A percentile compares a stretch with the other conserved stretches of the same genome.
These are phyloP conservation scores for Pseudomyrmex dendroicus DNA, from an alignment of 1,140 invertebrate genomes.

Conservation along the genomic window DNA sequence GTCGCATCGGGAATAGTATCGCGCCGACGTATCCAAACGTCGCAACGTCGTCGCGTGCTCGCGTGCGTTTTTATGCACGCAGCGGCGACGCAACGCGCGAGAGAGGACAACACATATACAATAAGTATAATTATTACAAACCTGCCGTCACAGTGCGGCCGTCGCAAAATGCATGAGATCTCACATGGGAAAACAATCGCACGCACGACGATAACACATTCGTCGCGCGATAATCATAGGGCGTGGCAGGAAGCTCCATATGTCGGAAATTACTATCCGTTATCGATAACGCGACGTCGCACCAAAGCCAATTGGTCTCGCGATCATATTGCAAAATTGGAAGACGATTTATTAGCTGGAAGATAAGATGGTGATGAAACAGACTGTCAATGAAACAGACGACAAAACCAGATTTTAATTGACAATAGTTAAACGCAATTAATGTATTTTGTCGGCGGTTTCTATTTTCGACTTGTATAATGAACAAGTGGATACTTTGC, in stretches of 20 bases:
- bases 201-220: slow-evolving; percentile 29
- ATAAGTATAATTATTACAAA: slow-evolving; percentile 74
- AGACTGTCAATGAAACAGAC: too few relatives aligned
- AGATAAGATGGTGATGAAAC: neutral
- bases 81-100: slow-evolving; percentile 38
- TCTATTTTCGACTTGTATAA: too few relatives aligned
- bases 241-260: neutral
- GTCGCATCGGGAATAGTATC: neutral
- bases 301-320: neutral
- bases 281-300: neutral
- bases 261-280: slow-evolving; percentile 2
- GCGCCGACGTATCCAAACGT: slow-evolving; percentile 3
- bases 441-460: too few relatives aligned
- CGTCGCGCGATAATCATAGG: slow-evolving; percentile 48
- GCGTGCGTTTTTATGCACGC: slow-evolving; percentile 57
- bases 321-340: neutral
- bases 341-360: neutral
- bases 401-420: neutral
- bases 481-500: too few relatives aligned
- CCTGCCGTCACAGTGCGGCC: slow-evolving; percentile 13
- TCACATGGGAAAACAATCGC: slow-evolving; percentile 1
- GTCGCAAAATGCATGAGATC: slow-evolving; percentile 51
- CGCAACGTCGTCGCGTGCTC: slow-evolving; percentile 60
- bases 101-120: slow-evolving; percentile 8
- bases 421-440: neutral